A percentile compares a stretch with the other conserved stretches of the same genome.
Conservation (phyloP, 2,113 vertebrate species). For the Callionymus lyra region DNA sequence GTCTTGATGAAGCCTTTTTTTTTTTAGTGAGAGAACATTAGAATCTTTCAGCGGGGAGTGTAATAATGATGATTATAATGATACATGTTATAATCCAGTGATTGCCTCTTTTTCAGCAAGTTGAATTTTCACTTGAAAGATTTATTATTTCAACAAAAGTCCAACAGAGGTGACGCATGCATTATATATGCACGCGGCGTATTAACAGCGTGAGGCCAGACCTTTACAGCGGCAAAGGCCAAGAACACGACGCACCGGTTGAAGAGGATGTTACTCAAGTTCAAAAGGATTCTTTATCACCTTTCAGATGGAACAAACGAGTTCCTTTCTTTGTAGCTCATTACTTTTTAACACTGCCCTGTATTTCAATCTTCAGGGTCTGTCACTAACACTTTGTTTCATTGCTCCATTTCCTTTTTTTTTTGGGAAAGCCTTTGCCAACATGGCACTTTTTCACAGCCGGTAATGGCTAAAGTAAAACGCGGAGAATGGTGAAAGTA, state of each 20-base stretch:
- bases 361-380: constrained; percentile 29
- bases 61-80: constrained; percentile 12
- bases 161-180: constrained; percentile 8
- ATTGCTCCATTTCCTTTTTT: constrained; percentile 16
- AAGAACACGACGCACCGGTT: constrained; percentile 25
- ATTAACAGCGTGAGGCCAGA: constrained; percentile 25
- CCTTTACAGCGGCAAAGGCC: constrained; percentile 42
- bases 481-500: background rate
- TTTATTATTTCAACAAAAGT: constrained; percentile 27
- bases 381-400: constrained; percentile 34
- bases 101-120: background rate
- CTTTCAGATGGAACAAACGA: constrained; percentile 32
- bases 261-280: constrained; percentile 33
- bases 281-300: constrained; percentile 40
- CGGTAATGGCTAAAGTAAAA: constrained; percentile 14
- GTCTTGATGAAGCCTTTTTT: constrained; percentile 13
- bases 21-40: constrained; percentile 12
- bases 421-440: constrained; percentile 20
- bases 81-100: background rate
- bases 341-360: constrained; percentile 18
- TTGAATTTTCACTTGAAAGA: too few species aligned
- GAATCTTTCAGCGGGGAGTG: constrained; percentile 18
- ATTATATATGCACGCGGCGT: constrained; percentile 43
- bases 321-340: constrained; percentile 9
- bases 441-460: constrained; percentile 14